phyloP scores from a whole-genome alignment of 2,797 vertebrate species.

The Triplophysa yarkandensis region DNA sequence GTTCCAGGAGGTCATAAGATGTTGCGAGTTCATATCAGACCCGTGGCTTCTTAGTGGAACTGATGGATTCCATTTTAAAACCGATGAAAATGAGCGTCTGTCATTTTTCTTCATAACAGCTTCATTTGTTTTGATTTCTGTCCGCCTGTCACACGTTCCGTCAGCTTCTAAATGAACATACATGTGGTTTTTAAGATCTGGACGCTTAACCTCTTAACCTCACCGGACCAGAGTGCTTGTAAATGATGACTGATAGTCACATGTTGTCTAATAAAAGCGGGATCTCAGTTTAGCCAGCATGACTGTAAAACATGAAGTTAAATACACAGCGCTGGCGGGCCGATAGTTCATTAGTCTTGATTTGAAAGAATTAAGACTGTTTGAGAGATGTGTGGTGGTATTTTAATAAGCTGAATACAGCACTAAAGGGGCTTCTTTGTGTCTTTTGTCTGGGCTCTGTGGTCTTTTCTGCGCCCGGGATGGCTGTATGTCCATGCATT shows the following conservation, averaged over 20 bases:
- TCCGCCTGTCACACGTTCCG: slow-evolving; percentile 66
- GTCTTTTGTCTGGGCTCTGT: slow-evolving; percentile 24
- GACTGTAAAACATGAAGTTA: slow-evolving; percentile 23
- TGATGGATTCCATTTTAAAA: slow-evolving; percentile 66
- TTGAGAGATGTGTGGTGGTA: slow-evolving; percentile 52
- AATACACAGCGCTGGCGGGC: background rate
- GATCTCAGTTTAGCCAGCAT: slow-evolving; percentile 44
- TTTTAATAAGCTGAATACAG: slow-evolving; percentile 51
- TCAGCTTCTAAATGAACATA: slow-evolving; percentile 69
- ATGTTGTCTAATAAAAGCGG: slow-evolving; percentile 69
- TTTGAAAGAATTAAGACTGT: slow-evolving; percentile 41
- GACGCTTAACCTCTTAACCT: slow-evolving; percentile 72
- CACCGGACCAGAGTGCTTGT: slow-evolving; percentile 74
- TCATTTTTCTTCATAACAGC: slow-evolving; percentile 81
- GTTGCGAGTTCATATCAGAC: background rate
- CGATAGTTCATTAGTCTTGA: slow-evolving; percentile 50
- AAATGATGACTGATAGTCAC: slow-evolving; percentile 80
- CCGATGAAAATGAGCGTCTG: slow-evolving; percentile 68
- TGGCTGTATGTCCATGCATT: background rate
- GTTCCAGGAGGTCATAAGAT: background rate
- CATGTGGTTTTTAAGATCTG: slow-evolving; percentile 68
- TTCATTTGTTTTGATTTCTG: slow-evolving; percentile 83
- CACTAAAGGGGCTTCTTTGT: slow-evolving; percentile 11
- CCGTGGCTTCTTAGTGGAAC: slow-evolving; percentile 63
- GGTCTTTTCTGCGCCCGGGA: background rate